phyloP scores from a whole-genome alignment of 2,888 invertebrate species.

The Drosophila histrio region DNA sequence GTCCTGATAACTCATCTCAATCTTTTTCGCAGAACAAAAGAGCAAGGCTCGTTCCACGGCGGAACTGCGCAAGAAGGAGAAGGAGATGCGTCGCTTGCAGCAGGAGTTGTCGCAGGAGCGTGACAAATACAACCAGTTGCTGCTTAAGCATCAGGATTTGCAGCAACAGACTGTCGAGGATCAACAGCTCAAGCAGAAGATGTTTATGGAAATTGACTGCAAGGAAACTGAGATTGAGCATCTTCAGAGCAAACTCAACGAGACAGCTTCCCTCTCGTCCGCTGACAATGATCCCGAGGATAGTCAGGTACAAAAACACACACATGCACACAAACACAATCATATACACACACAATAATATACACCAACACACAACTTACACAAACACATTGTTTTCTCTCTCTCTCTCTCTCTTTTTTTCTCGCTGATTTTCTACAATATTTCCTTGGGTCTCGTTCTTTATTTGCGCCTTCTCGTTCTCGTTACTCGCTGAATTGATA shows the following conservation, averaged over 20 bases:
- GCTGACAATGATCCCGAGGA: constrained; percentile 94
- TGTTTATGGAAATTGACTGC: constrained; percentile 98
- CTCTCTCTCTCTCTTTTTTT: constrained; percentile 7
- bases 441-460: constrained; percentile 2
- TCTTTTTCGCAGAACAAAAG: constrained; percentile 87
- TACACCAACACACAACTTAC: constrained; percentile 11
- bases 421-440: neutral
- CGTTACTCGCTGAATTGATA: constrained; percentile 33
- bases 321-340: neutral
- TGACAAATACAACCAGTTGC: constrained; percentile 96
- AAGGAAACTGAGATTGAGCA: constrained; percentile 98
- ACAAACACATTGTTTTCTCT: constrained; percentile 17
- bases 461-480: constrained; percentile 11
- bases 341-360: constrained; percentile 1
- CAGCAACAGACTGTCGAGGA: constrained; percentile 94
- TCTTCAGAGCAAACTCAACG: constrained; percentile 93
- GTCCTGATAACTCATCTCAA: neutral
- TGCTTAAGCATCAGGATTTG: constrained; percentile 93
- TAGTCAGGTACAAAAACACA: constrained; percentile 83
- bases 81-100: constrained; percentile 96
- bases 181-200: constrained; percentile 87
- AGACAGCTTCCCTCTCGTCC: constrained; percentile 96
- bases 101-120: constrained; percentile 97
- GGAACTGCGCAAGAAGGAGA: constrained; percentile 94
- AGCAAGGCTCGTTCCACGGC: constrained; percentile 91